Evolutionary conservation across 2,888 invertebrate genomes (phyloP).

Genomic region (Latrodectus hesperus): DNA sequence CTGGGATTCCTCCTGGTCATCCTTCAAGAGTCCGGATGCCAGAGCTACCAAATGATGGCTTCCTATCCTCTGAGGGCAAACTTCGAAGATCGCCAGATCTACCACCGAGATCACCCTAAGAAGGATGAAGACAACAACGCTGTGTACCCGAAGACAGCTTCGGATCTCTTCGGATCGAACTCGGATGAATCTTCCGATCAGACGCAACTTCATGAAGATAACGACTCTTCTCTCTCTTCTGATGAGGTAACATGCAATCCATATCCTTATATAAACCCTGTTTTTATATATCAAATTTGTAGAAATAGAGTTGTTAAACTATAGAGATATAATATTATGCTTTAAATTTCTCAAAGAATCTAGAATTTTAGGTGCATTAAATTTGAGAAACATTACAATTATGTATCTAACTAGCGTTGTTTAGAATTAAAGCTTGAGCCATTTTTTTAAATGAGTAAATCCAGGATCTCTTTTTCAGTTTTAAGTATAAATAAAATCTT

Average conservation of each 20-base stretch:
- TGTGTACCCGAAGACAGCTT: constrained; percentile 23
- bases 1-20: background rate
- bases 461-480: no score
- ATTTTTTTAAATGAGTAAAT: no score
- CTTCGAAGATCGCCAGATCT: constrained; percentile 32
- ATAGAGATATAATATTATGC: no score
- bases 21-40: constrained; percentile 31
- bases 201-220: constrained; percentile 45
- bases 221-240: constrained; percentile 45
- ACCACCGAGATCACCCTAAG: constrained; percentile 14
- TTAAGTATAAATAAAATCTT: no score
- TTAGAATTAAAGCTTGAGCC: no score
- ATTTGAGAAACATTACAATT: no score
- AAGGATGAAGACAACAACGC: constrained; percentile 23
- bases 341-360: no score
- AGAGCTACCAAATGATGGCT: constrained; percentile 37
- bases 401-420: no score
- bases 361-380: no score
- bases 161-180: constrained; percentile 43
- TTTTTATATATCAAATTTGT: no score
- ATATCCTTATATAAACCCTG: background rate
- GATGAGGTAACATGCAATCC: constrained; percentile 26
- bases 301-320: no score
- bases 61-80: constrained; percentile 31
- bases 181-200: constrained; percentile 33